These are phyloP conservation scores for Sinonovacula constricta DNA, from an alignment of 1,140 invertebrate species.

Conservation along the genomic window DNA sequence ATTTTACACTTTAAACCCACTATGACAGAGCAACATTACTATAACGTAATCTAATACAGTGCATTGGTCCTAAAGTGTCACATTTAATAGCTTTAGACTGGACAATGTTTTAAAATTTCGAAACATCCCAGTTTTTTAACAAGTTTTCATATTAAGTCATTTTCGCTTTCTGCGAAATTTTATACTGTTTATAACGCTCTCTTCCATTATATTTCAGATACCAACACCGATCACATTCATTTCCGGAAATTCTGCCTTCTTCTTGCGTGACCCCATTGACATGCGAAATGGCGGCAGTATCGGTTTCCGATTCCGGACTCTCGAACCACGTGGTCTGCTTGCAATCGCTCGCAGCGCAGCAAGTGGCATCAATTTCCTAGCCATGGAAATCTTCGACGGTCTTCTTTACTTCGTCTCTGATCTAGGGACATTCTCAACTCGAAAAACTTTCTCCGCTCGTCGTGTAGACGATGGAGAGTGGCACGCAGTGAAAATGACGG, in stretches of 20 bases:
- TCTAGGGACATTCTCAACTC: constrained; percentile 53
- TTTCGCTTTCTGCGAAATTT: too few relatives aligned
- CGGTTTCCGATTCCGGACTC: constrained; percentile 35
- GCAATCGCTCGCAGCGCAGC: neutral
- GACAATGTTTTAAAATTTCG: too few relatives aligned
- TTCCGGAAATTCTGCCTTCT: constrained; percentile 4
- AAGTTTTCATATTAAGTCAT: too few relatives aligned
- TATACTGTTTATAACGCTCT: too few relatives aligned
- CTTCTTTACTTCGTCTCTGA: constrained; percentile 68
- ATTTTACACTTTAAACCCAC: too few relatives aligned
- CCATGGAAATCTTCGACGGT: constrained; percentile 70
- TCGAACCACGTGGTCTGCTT: constrained; percentile 45
- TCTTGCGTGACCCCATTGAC: constrained; percentile 15
- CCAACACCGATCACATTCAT: constrained; percentile 37
- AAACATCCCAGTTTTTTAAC: too few relatives aligned
- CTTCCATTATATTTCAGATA: neutral
- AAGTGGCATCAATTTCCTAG: constrained; percentile 47
- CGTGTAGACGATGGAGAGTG: constrained; percentile 63
- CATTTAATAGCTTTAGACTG: too few relatives aligned
- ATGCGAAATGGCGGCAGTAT: constrained; percentile 24
- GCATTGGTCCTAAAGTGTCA: too few relatives aligned
- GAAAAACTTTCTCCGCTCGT: constrained; percentile 49
- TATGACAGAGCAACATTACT: too few relatives aligned
- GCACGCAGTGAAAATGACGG: constrained; percentile 58
- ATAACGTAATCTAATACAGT: too few relatives aligned